Evolutionary conservation across 2,888 invertebrate species (phyloP).

Genomic region (Acanthacorydalis orientalis): DNA sequence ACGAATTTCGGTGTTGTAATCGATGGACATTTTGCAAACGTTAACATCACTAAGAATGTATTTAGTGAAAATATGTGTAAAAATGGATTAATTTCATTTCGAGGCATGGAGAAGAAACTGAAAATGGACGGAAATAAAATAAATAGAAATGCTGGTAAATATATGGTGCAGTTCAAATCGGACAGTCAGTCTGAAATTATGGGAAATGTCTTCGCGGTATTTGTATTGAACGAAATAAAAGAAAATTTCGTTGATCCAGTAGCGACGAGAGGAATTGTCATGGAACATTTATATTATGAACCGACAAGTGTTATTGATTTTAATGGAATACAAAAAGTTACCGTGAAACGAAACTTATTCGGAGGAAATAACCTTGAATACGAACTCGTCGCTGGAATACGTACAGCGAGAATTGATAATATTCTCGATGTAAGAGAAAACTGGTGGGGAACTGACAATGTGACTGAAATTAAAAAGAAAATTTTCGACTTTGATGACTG

Average conservation of each 20-base stretch:
- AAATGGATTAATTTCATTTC: conserved; percentile 57
- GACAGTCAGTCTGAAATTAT: conserved; percentile 88
- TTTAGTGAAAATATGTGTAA: conserved; percentile 77
- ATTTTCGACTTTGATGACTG: conserved; percentile 99
- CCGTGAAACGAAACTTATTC: conserved; percentile 77
- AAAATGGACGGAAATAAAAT: conserved; percentile 67
- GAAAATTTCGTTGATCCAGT: conserved; percentile 38
- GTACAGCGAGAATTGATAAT: conserved; percentile 75
- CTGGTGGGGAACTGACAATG: conserved; percentile 85
- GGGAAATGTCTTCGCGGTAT: conserved; percentile 65
- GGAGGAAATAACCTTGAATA: conserved; percentile 70
- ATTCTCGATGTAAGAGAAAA: conserved; percentile 79
- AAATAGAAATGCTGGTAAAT: conserved; percentile 61
- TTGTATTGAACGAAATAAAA: conserved; percentile 61
- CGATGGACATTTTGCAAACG: conserved; percentile 84
- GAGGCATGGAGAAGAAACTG: conserved; percentile 95
- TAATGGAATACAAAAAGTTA: conserved; percentile 87
- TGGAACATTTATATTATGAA: conserved; percentile 21
- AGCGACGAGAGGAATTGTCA: conserved; percentile 19
- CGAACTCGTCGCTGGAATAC: conserved; percentile 80
- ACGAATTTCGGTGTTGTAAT: conserved; percentile 66
- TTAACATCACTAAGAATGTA: conserved; percentile 71
- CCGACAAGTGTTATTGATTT: conserved; percentile 77
- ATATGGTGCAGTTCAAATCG: conserved; percentile 72
- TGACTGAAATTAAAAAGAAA: conserved; percentile 54